A percentile compares a stretch with the other conserved stretches of the same genome.
These are phyloP conservation scores for Xyrichtys novacula DNA, from an alignment of 2,797 vertebrate species.

Conservation along the genomic window DNA sequence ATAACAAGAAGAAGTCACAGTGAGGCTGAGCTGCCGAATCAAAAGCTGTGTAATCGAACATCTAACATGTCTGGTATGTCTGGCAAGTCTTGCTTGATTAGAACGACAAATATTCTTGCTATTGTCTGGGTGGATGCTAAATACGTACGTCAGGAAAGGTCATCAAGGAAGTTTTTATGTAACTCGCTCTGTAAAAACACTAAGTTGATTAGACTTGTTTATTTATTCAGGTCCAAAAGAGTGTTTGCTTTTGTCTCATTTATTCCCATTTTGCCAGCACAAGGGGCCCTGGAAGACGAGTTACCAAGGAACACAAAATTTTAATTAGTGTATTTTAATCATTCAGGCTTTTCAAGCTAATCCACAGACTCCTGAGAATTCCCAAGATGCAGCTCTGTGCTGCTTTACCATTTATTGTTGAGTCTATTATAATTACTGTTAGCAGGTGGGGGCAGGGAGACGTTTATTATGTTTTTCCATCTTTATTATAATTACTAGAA, in stretches of 20 bases:
- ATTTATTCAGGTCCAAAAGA: constrained; percentile 99
- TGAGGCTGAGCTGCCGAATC: constrained; percentile 47
- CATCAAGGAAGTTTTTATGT: constrained; percentile 78
- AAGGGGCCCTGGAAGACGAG: constrained; percentile 99
- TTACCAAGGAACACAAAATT: constrained; percentile 99
- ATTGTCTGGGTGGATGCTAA: constrained; percentile 60
- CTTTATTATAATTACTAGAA: constrained; percentile 99
- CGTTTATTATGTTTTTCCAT: constrained; percentile 99
- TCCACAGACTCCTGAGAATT: constrained; percentile 99
- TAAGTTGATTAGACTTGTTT: constrained; percentile 90
- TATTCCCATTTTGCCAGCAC: constrained; percentile 99
- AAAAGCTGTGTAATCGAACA: constrained; percentile 56
- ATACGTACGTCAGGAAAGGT: constrained; percentile 68
- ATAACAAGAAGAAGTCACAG: constrained; percentile 50
- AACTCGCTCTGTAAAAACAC: constrained; percentile 76
- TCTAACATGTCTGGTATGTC: constrained; percentile 57
- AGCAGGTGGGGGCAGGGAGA: constrained; percentile 99
- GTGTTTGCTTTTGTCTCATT: constrained; percentile 99
- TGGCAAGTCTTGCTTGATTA: constrained; percentile 58
- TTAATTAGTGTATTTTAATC: constrained; percentile 99
- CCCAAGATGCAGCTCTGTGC: constrained; percentile 99
- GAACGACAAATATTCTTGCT: constrained; percentile 53
- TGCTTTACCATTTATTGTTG: constrained; percentile 99
- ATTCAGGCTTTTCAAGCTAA: constrained; percentile 99
- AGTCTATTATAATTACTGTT: constrained; percentile 99